Conservation (phyloP, 1,140 invertebrate species). For the Drosophila littoralis region DNA sequence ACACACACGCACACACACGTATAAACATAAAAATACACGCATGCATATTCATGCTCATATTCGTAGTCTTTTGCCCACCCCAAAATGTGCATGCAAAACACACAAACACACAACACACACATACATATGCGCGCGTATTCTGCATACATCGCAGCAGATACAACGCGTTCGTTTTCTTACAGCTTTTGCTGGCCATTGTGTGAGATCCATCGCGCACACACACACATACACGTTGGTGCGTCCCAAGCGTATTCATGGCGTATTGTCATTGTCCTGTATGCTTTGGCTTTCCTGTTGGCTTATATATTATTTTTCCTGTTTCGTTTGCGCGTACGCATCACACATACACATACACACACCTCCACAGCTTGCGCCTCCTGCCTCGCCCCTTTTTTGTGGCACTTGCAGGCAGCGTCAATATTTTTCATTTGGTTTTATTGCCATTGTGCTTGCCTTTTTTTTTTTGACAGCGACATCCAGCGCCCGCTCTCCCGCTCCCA, state of each 20-base stretch:
- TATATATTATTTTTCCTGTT: conserved; percentile 33
- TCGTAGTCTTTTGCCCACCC: conserved; percentile 36
- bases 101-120: conserved; percentile 14
- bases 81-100: conserved; percentile 56
- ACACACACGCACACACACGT: not conserved
- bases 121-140: conserved; percentile 48
- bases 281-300: conserved; percentile 27
- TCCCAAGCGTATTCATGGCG: conserved; percentile 19
- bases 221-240: not conserved
- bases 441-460: conserved; percentile 26
- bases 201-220: conserved; percentile 38
- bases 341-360: conserved; percentile 9
- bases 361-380: conserved; percentile 15
- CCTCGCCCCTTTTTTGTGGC: conserved; percentile 34
- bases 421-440: conserved; percentile 33
- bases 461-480: conserved; percentile 26
- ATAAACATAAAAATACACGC: not conserved
- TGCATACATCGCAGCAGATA: conserved; percentile 34
- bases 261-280: conserved; percentile 48
- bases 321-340: conserved; percentile 40
- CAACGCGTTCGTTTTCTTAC: conserved; percentile 34
- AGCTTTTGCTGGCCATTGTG: conserved; percentile 40
- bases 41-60: not conserved
- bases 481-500: not conserved
- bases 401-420: conserved; percentile 36